Percentiles rank a stretch among this genome's conserved stretches.
These are phyloP conservation scores for Nomada lathburiana DNA, from an alignment of 2,888 invertebrate species.

Conservation along the genomic window DNA sequence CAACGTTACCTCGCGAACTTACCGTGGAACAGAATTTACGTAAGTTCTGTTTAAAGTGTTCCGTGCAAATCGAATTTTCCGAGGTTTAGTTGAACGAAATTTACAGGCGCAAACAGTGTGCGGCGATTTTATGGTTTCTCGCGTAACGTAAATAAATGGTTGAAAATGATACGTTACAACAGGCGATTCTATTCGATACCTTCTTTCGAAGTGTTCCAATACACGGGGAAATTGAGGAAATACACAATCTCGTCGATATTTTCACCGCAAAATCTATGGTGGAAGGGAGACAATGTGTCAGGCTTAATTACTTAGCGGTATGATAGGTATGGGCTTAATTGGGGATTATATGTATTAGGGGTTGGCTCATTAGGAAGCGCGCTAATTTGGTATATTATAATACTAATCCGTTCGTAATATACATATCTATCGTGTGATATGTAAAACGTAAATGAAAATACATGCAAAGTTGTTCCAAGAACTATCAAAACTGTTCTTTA, in stretches of 20 bases:
- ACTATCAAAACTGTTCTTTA: no score
- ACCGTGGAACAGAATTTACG: slow-evolving; percentile 21
- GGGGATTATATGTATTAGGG: slow-evolving; percentile 14
- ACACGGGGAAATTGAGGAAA: neutral
- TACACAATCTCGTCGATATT: neutral
- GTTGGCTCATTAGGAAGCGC: slow-evolving; percentile 3
- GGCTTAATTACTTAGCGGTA: slow-evolving; percentile 28
- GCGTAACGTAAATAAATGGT: neutral
- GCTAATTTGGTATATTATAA: neutral
- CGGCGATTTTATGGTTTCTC: slow-evolving; percentile 3
- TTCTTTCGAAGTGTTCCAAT: neutral
- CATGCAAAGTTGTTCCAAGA: no score
- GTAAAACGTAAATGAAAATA: no score
- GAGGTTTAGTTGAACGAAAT: slow-evolving; percentile 41
- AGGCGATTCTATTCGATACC: neutral
- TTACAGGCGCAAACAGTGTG: slow-evolving; percentile 14
- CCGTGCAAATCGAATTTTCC: slow-evolving; percentile 45
- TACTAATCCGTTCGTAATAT: no score
- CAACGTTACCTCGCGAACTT: slow-evolving; percentile 37
- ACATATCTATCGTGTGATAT: no score
- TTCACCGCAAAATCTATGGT: neutral
- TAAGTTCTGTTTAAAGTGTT: slow-evolving; percentile 42
- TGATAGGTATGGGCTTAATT: slow-evolving; percentile 38
- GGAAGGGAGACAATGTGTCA: neutral
- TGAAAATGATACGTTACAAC: neutral